phyloP scores from a whole-genome alignment of 2,113 vertebrate genomes.

The Pygoscelis adeliae region DNA sequence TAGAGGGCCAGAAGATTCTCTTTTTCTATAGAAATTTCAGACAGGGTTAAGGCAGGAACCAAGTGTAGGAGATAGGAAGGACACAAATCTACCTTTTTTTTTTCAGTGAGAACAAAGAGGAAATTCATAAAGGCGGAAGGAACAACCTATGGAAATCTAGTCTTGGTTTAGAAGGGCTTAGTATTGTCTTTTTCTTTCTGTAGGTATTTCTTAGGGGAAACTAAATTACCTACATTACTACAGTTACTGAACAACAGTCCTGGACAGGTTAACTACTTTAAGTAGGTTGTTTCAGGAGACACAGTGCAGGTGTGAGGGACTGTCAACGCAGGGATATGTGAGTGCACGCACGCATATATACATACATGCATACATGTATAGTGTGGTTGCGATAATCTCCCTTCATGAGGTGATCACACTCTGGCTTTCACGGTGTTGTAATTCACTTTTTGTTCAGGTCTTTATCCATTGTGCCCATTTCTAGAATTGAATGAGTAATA shows the following conservation, averaged over 20 bases:
- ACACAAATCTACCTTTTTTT: background rate
- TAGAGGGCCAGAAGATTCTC: background rate
- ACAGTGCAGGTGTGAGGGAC: background rate
- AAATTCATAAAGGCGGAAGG: background rate
- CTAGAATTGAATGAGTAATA: background rate
- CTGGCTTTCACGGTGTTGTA: background rate
- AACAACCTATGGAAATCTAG: background rate
- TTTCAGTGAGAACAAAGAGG: background rate
- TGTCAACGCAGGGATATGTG: background rate
- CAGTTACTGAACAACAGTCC: background rate
- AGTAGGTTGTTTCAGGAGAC: background rate
- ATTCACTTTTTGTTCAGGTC: background rate
- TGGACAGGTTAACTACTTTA: background rate
- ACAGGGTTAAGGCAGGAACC: background rate
- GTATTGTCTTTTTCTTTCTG: background rate
- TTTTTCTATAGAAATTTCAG: background rate
- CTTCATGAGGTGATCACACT: background rate
- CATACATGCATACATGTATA: too few relatives aligned
- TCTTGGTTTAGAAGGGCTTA: background rate
- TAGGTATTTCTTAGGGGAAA: background rate
- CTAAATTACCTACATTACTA: background rate
- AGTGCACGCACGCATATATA: fast-evolving
- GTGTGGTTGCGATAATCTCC: background rate
- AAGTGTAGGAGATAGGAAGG: background rate
- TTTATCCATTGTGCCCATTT: background rate